Base-by-base conservation (phyloP, 2,797 vertebrate genomes). In the Myotis pilosus region DNA sequence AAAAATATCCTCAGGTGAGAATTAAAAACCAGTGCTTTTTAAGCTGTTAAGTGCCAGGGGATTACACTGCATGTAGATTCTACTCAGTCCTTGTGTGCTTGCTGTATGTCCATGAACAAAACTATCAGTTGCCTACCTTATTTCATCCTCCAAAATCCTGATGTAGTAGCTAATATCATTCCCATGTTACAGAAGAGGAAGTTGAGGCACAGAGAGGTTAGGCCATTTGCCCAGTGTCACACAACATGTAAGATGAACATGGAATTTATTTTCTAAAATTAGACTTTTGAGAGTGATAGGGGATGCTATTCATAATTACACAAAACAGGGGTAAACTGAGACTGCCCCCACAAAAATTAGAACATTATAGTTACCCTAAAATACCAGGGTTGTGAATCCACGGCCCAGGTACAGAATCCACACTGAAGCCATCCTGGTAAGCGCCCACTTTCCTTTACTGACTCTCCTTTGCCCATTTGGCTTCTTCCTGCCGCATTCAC, bases 191-290 rank as follows among this genome's bases (percentile, higher is more conserved):
- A 71, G 62, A 87, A 81, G 72, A 38, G 28, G 30, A 68, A 47
- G 36, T 10, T 33, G 55, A 85, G 33, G 0, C 16, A 81, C 6
- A 71, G 30, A 84, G 3, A 22, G 15, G 23, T 30, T 30, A 62
- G 4, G 2, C 13, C n/a, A 0, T 75, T 76, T 92, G 1, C 5
- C 57, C 2, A 30, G 12, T n/a, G 28, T 57, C 38, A 81, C 3
- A 53, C 33, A 20, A 5, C 0, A 41, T 76, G 3, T 68, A 55
- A 92, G 16, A 49, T 68, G 5, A 17, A 68, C 9, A 16, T 81
- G 49, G 4, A 81, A 22, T 72, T 85, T 78, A 36, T 95, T 51
- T 64, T 91, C 64, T 69, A 82, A 74, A 79, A 20, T 23, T 62
- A 94, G 15, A n/a, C 7, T 86, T 95, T 51, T 38, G 19, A 62